Base-by-base conservation (phyloP, 2,113 vertebrate genomes). In the Gnathochromis pfefferi region DNA sequence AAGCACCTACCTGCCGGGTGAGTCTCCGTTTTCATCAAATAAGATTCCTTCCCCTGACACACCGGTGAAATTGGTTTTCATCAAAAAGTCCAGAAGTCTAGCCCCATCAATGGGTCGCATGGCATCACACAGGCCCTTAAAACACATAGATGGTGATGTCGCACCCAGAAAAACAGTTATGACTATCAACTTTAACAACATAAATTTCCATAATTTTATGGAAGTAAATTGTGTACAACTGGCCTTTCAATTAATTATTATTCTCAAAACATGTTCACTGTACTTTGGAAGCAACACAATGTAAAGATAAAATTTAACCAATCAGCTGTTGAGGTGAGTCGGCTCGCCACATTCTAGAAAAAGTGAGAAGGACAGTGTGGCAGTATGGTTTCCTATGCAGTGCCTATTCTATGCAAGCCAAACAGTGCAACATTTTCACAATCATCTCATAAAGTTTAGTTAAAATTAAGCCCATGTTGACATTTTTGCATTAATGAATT, bases 31-130 rank as follows among this genome's bases (percentile, higher is more conserved):
- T 90, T 97, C 97, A 88, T 99, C 98, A 57, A 99, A 99, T 70
- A 98, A 91, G 95, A 99, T 99, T 90, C 96, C 97, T 85, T 99
- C 98, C 54, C 98, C 98, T 7, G 98, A 98, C 87, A 99, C 98
- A 1, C 98, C 98, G 0, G 98, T 99, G 88, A 99, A 99, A 89
- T 99, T 99, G 5, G 98, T 98, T 96, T 98, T 99, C 98, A 99
- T 99, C 31, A 99, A 96, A 58, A 98, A 99, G 88, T 99, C 98
- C 80, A 99, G 94, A 42, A 99, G 98, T 68, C 97, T 99, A 58
- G 97, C 93, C 6, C 99, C 99, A 87, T 99, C 98, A 35, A 99
- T 98, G 54, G 98, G 98, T 70, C 97, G 96, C 98, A 99, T 99
- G 82, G 98, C 97, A 0, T 98, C 98, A 33, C 98, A 99, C 21